Base-by-base conservation (phyloP, 2,113 vertebrate species). In the Speoplatyrhinus poulsoni region DNA sequence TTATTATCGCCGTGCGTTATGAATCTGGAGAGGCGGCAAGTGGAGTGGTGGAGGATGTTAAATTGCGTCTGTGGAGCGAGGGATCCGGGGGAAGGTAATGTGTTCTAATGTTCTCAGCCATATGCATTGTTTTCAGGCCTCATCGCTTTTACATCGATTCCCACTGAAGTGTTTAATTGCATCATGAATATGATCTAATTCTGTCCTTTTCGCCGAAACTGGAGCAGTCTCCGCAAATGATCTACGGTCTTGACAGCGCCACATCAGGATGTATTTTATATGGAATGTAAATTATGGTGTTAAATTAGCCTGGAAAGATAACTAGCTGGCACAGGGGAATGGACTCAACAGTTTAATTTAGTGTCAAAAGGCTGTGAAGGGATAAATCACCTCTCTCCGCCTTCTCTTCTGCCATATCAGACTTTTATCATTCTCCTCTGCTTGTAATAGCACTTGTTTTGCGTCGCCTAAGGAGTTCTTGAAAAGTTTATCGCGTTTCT, bases 181-280 rank as follows among this genome's bases (percentile, higher is more conserved):
- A 98, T 99, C 96, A 98, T 98, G 97, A 99, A 98, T 98, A 96
- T 97, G 96, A 98, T 99, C 98, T 99, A 98, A 99, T 99, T 98
- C 96, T 94, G 96, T 98, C 97, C 96, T 97, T 97, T 98, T 96
- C 94, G 92, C 94, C 94, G 88, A 92, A 98, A 98, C 96, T 95
- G 94, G 94, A 95, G 95, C 94, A 95, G 96, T 95, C 95, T 94
- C 94, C 92, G 94, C 94, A 92, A 95, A 95, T 98, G 97, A 99
- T 98, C 93, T 96, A 96, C 93, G 87, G 94, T 92, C 88, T 87
- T 94, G 94, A 95, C 94, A 95, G 94, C 79, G 80, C 90, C 91
- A 92, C 92, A 95, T 96, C 90, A 70, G 93, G 90, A 89, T 93
- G 94, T 92, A 84, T 92, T 95, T 94, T 94, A 93, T 93, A 91